Conservation (phyloP, 2,797 vertebrate species). For the Diglossa cyanea region DNA sequence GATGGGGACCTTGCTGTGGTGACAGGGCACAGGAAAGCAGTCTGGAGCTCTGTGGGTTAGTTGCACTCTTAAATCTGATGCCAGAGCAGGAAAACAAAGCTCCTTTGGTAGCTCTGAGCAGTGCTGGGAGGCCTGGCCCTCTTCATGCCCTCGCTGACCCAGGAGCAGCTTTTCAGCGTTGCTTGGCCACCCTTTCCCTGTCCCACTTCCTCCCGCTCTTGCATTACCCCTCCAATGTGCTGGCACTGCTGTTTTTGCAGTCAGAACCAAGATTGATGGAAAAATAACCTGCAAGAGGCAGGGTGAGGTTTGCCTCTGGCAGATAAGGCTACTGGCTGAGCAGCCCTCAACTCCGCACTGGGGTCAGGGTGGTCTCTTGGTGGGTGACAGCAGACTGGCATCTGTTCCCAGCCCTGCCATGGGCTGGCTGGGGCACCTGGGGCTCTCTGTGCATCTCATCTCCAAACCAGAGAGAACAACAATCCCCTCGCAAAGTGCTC, state of each 20-base stretch:
- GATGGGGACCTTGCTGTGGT: accelerated
- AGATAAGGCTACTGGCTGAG: background rate
- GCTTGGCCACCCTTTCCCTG: background rate
- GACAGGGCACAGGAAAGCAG: background rate
- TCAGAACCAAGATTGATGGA: background rate
- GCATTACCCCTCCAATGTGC: background rate
- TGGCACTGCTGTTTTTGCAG: background rate
- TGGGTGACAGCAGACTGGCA: background rate
- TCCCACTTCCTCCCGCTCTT: background rate
- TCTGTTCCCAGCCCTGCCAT: background rate
- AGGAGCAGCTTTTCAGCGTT: background rate
- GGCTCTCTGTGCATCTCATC: background rate
- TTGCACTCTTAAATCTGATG: background rate
- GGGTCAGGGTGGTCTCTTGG: background rate
- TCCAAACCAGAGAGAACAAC: background rate
- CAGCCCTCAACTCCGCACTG: background rate
- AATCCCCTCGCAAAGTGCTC: background rate
- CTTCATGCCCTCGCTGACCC: background rate
- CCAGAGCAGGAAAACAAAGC: background rate
- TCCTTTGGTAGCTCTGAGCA: background rate
- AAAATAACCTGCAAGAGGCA: background rate
- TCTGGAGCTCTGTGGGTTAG: background rate
- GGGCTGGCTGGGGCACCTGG: background rate
- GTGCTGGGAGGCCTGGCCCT: background rate
- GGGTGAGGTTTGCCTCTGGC: background rate